Evolutionary conservation across 1,140 invertebrate genomes (phyloP).

Genomic region (Batillaria attramentaria): DNA sequence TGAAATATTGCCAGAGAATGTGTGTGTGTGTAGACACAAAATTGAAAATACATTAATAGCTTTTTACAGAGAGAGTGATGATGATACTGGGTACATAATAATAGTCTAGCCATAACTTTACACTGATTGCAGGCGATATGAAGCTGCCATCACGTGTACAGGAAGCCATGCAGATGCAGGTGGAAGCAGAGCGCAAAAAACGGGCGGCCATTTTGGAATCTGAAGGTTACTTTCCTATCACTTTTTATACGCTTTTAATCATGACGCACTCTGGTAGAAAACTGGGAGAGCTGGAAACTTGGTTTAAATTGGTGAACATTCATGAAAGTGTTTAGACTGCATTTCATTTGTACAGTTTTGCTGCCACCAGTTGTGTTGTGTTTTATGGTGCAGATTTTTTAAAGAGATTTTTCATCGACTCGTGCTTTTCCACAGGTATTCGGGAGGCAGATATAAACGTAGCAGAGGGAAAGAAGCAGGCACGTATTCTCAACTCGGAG

Average conservation of each 20-base stretch:
- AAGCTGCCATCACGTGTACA: conserved; percentile 92
- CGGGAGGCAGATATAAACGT: conserved; percentile 97
- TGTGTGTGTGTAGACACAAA: background rate
- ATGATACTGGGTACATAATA: background rate
- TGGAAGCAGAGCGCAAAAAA: conserved; percentile 97
- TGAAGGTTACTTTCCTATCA: conserved; percentile 89
- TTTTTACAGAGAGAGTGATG: background rate
- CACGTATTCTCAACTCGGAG: conserved; percentile 92
- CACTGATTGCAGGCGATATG: conserved; percentile 84
- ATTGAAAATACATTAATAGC: background rate
- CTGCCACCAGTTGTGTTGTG: background rate
- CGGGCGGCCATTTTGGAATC: conserved; percentile 97
- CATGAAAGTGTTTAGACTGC: background rate
- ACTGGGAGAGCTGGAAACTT: background rate
- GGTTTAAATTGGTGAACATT: background rate
- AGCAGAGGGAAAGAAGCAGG: conserved; percentile 93
- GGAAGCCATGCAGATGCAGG: conserved; percentile 99
- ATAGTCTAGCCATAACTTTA: background rate
- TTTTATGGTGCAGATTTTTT: too few species aligned
- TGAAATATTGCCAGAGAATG: background rate
- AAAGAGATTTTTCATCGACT: background rate
- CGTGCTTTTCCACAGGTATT: conserved; percentile 53
- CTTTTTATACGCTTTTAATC: too few species aligned
- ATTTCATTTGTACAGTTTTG: background rate
- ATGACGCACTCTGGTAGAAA: too few species aligned